Base-by-base conservation (phyloP, 1,140 invertebrate genomes). In the Heliconius congener region DNA sequence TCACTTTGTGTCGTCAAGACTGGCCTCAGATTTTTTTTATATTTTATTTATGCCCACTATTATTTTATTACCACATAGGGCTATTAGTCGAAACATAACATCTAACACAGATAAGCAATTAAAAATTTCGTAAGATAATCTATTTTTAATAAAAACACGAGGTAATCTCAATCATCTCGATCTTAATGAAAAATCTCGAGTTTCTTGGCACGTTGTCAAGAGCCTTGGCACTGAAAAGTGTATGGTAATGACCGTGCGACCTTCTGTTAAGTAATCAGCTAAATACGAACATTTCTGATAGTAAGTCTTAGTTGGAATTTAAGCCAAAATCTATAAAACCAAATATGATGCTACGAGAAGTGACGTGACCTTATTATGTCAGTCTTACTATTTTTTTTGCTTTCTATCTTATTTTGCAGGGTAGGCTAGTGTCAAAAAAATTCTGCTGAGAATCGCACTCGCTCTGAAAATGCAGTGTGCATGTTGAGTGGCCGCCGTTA, bases 161-260 rank as follows among this genome's bases (percentile, higher is more conserved):
- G 57, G 19, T 60, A 60, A 60, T 23, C n/a, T 60, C 9, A 23
- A 60, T 23, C 13, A 30, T 30, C 27, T 66, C 23, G 60, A 66
- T 66, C 55, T 13, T 30, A 66, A 66, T 66, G 27, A 27, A 66
- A 66, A 66, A 66, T 13, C 23, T 3, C n/a, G n/a, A 23, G n/a
- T 66, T 30, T 66, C 60, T 66, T 66, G 60, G 60, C 60, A 16
- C 27, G 13, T 16, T 27, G 4, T 66, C 60, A 66, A 66, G 27
- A 66, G 60, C 60, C 60, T 27, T 66, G 60, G 60, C 60, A 66
- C 23, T 66, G 60, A 66, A n/a, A 23, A 27, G 19, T 66, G 23
- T 30, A 18, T 5, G 27, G 13, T 16, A 3, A 30, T 16, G 60
- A 66, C 60, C n/a, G 23, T 16, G 60, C 27, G 27, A 16, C 60